These are phyloP conservation scores for Myripristis jacobus DNA, from an alignment of 2,797 vertebrate species.

Conservation along the genomic window DNA sequence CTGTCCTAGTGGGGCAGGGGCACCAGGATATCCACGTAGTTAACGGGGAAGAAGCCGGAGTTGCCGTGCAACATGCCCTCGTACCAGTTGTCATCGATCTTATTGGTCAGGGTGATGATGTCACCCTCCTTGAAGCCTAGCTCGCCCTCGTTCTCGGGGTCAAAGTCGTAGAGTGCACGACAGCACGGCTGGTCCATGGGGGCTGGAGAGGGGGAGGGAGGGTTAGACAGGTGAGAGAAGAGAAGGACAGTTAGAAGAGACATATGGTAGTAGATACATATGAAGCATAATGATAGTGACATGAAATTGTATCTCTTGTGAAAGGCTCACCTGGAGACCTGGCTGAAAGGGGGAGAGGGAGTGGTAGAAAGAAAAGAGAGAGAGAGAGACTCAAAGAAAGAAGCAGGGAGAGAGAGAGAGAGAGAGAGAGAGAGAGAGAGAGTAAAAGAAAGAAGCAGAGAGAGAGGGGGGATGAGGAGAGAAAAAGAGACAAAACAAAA, in stretches of 20 bases:
- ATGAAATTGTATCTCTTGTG: constrained; percentile 17
- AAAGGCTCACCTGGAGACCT: constrained; percentile 81
- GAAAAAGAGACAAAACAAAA: constrained; percentile 44
- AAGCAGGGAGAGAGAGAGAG: not conserved
- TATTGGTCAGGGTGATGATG: constrained; percentile 97
- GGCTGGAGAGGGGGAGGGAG: constrained; percentile 61
- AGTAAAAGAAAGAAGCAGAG: constrained; percentile 35
- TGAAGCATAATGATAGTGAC: constrained; percentile 32
- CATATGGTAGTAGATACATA: not conserved
- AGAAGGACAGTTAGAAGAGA: not conserved
- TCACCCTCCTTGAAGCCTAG: constrained; percentile 98
- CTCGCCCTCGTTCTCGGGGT: constrained; percentile 98
- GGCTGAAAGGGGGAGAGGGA: constrained; percentile 61
- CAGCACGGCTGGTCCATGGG: constrained; percentile 97
- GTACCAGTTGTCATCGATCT: constrained; percentile 99
- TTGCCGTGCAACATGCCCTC: constrained; percentile 97
- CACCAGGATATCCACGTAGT: constrained; percentile 98
- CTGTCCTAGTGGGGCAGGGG: constrained; percentile 91
- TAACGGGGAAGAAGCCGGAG: constrained; percentile 99
- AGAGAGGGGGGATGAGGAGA: not conserved
- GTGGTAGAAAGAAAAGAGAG: not conserved
- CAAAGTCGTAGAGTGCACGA: constrained; percentile 96
- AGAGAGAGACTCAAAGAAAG: constrained; percentile 4
- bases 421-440: constrained; percentile 30
- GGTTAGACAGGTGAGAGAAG: not conserved